phyloP scores from a whole-genome alignment of 1,140 invertebrate species.

The Camponotus vicinus region DNA sequence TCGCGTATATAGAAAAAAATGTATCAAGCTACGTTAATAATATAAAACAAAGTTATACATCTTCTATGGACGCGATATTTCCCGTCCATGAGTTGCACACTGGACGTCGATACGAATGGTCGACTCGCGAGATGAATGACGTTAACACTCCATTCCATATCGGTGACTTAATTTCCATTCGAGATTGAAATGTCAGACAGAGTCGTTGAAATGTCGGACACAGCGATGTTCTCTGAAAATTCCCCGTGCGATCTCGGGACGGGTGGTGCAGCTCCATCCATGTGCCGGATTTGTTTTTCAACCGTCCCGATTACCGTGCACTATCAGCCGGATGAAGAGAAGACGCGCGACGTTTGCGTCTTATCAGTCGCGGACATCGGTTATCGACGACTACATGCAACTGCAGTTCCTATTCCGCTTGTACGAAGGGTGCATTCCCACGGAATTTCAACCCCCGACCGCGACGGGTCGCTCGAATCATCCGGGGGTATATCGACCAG shows the following conservation, averaged over 20 bases:
- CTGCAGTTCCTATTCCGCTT: conserved; percentile 27
- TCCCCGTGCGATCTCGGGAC: not conserved
- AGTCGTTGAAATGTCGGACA: conserved; percentile 38
- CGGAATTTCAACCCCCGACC: conserved; percentile 69
- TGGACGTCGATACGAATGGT: conserved; percentile 43
- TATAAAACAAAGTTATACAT: not conserved
- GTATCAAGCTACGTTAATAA: not conserved
- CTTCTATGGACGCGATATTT: not conserved
- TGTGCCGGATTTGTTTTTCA: conserved; percentile 4
- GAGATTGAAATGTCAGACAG: conserved; percentile 48
- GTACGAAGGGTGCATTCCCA: conserved; percentile 48
- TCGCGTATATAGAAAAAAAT: not conserved
- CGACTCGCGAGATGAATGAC: conserved; percentile 35
- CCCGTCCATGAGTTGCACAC: not conserved
- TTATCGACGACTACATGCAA: conserved; percentile 62
- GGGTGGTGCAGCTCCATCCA: conserved; percentile 58
- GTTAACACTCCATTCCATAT: conserved; percentile 25
- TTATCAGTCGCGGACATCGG: conserved; percentile 58
- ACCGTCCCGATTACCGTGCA: conserved; percentile 29
- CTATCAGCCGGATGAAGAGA: conserved; percentile 51
- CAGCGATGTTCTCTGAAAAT: conserved; percentile 51
- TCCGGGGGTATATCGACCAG: conserved; percentile 82
- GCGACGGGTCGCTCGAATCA: conserved; percentile 81
- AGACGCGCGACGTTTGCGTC: not conserved
- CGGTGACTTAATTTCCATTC: conserved; percentile 58